Evolutionary conservation across 2,888 invertebrate species (phyloP).

Genomic region (Theristus sp.): DNA sequence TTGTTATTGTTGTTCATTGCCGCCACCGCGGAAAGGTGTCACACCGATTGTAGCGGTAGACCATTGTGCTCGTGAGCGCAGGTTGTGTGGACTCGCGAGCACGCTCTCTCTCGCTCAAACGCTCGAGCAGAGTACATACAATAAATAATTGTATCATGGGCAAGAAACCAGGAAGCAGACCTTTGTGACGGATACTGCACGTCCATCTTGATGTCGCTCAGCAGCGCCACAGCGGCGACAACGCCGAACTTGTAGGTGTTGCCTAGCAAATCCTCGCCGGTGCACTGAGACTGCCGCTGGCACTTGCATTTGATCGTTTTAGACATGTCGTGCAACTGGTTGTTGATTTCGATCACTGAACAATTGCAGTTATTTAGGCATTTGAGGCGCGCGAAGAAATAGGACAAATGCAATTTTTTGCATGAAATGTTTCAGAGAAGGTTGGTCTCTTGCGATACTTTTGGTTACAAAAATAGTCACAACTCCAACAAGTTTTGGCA

Average conservation of each 20-base stretch:
- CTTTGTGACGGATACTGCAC: background rate
- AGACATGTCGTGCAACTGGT: slow-evolving; percentile 18
- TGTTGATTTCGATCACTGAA: slow-evolving; percentile 19
- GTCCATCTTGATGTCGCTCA: background rate
- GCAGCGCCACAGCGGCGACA: background rate
- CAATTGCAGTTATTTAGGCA: no score
- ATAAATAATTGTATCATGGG: no score
- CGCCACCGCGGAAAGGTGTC: no score
- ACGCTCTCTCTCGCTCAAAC: no score
- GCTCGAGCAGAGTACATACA: no score
- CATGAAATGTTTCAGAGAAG: no score
- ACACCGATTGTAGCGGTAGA: no score
- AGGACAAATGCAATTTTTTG: background rate
- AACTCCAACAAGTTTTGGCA: background rate
- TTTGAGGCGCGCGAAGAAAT: no score
- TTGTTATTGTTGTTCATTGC: no score
- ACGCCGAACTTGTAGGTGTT: background rate
- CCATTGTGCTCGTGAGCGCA: no score
- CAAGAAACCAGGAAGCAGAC: no score
- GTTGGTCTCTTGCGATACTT: background rate
- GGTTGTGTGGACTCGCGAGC: no score
- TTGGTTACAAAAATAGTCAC: background rate
- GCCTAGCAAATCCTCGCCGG: slow-evolving; percentile 7
- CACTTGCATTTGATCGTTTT: slow-evolving; percentile 24
- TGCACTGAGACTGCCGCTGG: slow-evolving; percentile 22